Evolutionary conservation across 2,797 vertebrate species (phyloP).

Genomic region (Hippoglossus hippoglossus): DNA sequence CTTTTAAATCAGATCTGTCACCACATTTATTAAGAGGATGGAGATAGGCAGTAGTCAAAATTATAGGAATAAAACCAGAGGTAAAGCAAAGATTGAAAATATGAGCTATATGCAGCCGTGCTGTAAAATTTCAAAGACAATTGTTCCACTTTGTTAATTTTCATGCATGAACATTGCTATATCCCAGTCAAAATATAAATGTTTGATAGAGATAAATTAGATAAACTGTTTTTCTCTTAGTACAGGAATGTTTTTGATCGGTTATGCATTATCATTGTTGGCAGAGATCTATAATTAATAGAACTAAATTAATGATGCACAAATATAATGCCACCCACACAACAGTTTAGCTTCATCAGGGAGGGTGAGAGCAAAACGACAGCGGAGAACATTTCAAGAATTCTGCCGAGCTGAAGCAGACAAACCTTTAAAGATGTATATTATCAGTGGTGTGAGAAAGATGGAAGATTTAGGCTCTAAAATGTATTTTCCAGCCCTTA

Average conservation of each 20-base stretch:
- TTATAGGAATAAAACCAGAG: not conserved
- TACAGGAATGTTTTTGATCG: slow-evolving; percentile 15
- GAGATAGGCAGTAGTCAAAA: not conserved
- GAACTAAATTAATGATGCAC: slow-evolving; percentile 53
- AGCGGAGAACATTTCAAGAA: slow-evolving; percentile 35
- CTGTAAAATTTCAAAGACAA: no score
- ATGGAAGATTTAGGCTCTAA: slow-evolving; percentile 60
- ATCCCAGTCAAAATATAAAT: not conserved
- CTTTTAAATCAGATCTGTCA: not conserved
- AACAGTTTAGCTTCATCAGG: slow-evolving; percentile 32
- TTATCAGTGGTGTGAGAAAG: slow-evolving; percentile 49
- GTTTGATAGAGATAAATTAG: not conserved
- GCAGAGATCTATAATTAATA: slow-evolving; percentile 61
- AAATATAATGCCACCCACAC: slow-evolving; percentile 46
- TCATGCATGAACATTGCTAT: no score
- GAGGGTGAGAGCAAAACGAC: slow-evolving; percentile 34
- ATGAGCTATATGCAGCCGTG: no score
- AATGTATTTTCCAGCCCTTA: slow-evolving; percentile 53
- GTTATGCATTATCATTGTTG: slow-evolving; percentile 27
- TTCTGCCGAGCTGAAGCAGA: slow-evolving; percentile 47
- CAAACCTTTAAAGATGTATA: slow-evolving; percentile 64
- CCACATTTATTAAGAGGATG: not conserved
- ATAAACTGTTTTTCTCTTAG: slow-evolving; percentile 1
- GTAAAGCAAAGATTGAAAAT: not conserved
- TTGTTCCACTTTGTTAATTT: no score